Base-by-base conservation (phyloP, 2,113 vertebrate species). In the Bufo gargarizans region DNA sequence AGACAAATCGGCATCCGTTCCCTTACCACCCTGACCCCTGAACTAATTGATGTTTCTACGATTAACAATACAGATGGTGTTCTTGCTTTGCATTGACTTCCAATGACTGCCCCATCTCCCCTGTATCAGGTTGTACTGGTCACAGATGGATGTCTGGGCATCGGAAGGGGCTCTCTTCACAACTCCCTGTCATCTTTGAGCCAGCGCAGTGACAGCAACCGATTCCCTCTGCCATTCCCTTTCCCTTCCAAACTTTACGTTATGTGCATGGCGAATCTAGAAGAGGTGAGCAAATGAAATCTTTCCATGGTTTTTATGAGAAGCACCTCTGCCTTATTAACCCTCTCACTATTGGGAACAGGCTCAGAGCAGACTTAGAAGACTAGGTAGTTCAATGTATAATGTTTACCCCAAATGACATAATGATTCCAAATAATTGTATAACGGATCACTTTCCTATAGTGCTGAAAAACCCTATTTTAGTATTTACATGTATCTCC, bases 181-280 rank as follows among this genome's bases (percentile, higher is more conserved):
- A 96, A 99, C 90, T 99, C 98, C 0, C 92, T 99, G 3, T 95
- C 97, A 49, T 96, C 97, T 0, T 91, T 97, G 74, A 97, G 92
- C 91, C 97, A 97, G 9, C 95, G 96, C 3, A 94, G 92, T 0
- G 98, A 99, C 0, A 98, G 95, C 90, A 98, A 95, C 93, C 96
- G 97, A 63, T 99, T 99, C 74, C 98, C 99, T 0, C 93, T 99
- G 20, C 99, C 99, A 20, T 99, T 99, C 72, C 97, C 97, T 0
- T 99, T 99, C 91, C 97, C 98, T 0, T 96, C 97, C 69, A 99
- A 99, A 94, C 74, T 99, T 16, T 99, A 96, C 55, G 94, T 99
- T 92, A 97, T 99, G 97, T 99, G 97, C 94, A 96, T 99, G 91
- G 97, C 97, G 47, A 99, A 96, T 90, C 93, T 97, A 58, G 99